Conservation (phyloP, 1,140 invertebrate genomes). For the Orchesella cincta region DNA sequence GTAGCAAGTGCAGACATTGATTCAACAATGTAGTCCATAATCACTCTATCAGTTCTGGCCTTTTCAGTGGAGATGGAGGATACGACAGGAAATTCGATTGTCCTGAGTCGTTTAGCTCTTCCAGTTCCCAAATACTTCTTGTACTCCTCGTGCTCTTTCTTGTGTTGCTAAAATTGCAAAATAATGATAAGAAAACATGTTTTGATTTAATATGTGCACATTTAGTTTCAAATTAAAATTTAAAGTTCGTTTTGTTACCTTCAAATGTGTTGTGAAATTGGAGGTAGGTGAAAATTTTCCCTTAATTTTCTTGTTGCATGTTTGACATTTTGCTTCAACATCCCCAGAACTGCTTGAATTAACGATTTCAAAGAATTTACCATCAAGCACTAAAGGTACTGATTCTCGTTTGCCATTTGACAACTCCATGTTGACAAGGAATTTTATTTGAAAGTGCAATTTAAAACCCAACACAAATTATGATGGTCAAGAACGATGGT, state of each 20-base stretch:
- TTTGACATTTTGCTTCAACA: too few species aligned
- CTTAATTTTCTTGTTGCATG: background rate
- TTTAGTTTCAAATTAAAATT: background rate
- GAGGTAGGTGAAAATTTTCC: background rate
- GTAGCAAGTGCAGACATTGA: background rate
- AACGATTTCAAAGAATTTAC: too few species aligned
- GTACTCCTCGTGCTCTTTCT: background rate
- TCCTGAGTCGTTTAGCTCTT: background rate
- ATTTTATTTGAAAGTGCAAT: too few species aligned
- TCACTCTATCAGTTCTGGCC: background rate
- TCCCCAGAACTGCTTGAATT: too few species aligned
- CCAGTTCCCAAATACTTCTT: background rate
- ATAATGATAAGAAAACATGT: background rate
- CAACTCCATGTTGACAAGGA: too few species aligned
- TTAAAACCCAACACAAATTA: too few species aligned
- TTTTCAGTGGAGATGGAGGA: background rate
- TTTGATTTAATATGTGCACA: background rate
- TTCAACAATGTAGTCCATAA: background rate
- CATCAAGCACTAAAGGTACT: too few species aligned
- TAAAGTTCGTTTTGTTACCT: background rate
- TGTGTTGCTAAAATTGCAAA: background rate
- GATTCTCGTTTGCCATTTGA: too few species aligned
- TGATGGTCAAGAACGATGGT: too few species aligned
- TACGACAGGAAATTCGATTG: background rate
- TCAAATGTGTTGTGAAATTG: constrained; percentile 17